These are phyloP conservation scores for Drosophila setifemur DNA, from an alignment of 1,140 invertebrate species.

Conservation along the genomic window DNA sequence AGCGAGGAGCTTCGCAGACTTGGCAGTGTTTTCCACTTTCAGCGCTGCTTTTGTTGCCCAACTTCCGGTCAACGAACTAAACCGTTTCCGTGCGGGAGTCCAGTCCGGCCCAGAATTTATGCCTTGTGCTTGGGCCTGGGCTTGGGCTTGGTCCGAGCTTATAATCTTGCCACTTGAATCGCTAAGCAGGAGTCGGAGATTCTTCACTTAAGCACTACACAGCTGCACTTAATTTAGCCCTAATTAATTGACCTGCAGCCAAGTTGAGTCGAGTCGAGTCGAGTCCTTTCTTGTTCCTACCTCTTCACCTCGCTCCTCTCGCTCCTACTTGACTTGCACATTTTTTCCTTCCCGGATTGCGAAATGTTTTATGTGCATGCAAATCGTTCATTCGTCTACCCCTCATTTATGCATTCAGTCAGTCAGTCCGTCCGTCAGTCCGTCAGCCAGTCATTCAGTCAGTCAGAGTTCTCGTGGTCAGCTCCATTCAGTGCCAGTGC, in stretches of 20 bases:
- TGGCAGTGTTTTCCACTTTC: slow-evolving; percentile 41
- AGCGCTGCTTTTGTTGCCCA: slow-evolving; percentile 29
- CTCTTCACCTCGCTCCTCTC: not conserved
- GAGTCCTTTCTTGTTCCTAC: slow-evolving; percentile 39
- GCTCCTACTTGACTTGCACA: slow-evolving; percentile 9
- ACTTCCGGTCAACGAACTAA: slow-evolving; percentile 74
- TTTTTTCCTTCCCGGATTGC: slow-evolving; percentile 37
- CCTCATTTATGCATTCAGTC: slow-evolving; percentile 16
- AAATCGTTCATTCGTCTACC: slow-evolving; percentile 54
- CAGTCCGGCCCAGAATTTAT: slow-evolving; percentile 53
- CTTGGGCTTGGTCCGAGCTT: slow-evolving; percentile 39
- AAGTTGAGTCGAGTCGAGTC: slow-evolving; percentile 53
- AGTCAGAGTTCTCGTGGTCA: slow-evolving; percentile 60
- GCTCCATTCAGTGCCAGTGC: slow-evolving; percentile 64
- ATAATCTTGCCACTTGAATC: slow-evolving; percentile 76
- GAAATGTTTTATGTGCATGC: slow-evolving; percentile 79
- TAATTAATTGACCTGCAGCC: slow-evolving; percentile 80
- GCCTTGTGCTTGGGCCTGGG: slow-evolving; percentile 28
- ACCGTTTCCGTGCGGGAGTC: slow-evolving; percentile 52
- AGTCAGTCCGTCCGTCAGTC: slow-evolving; percentile 6
- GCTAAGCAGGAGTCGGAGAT: slow-evolving; percentile 49
- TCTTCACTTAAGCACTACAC: slow-evolving; percentile 49
- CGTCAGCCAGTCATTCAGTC: slow-evolving; percentile 15
- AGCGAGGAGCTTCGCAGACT: slow-evolving; percentile 1
- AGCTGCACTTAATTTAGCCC: slow-evolving; percentile 77